phyloP scores from a whole-genome alignment of 2,797 vertebrate genomes.

The Phrynocephalus forsythii region DNA sequence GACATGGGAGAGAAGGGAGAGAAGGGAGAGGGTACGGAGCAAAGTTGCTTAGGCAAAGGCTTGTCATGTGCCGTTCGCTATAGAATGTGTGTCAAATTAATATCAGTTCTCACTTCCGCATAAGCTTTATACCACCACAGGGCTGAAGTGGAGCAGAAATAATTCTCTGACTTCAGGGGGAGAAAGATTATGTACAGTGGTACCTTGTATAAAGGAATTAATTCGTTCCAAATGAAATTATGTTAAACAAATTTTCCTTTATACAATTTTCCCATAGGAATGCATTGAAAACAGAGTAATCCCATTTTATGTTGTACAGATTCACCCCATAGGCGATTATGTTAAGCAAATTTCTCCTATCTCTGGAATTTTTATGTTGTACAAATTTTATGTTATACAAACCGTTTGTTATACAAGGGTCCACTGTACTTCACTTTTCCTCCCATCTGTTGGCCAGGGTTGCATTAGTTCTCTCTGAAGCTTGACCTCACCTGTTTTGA shows the following conservation, averaged over 20 bases:
- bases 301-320: no score
- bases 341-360: no score
- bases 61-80: not conserved
- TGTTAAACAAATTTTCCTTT: no score
- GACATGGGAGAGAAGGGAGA: constrained; percentile 42
- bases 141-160: not conserved
- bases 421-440: not conserved
- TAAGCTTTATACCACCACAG: not conserved
- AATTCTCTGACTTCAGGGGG: not conserved
- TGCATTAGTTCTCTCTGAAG: not conserved
- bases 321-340: no score
- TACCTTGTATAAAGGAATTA: no score
- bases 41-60: not conserved
- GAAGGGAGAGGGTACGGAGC: not conserved
- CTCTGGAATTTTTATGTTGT: no score
- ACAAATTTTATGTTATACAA: no score
- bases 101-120: constrained; percentile 10
- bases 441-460: not conserved
- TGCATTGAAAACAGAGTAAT: no score
- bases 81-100: constrained; percentile 10
- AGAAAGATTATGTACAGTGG: not conserved
- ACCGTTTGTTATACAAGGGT: no score
- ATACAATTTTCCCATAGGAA: no score
- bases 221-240: no score
- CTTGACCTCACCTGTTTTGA: not conserved